phyloP scores from a whole-genome alignment of 2,797 vertebrate genomes.

The Sebastes oblongus region DNA sequence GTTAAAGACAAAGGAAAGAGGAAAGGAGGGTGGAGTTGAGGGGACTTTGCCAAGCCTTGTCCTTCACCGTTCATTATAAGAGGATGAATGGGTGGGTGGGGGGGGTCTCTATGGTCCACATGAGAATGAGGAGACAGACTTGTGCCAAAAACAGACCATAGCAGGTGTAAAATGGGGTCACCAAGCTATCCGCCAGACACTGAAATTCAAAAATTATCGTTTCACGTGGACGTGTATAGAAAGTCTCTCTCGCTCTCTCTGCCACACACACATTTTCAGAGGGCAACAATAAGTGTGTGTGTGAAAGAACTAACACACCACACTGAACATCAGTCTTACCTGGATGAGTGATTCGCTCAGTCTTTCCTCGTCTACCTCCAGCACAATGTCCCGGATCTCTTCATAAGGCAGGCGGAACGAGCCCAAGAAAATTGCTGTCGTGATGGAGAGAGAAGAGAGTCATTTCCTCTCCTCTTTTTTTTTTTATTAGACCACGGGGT shows the following conservation, averaged over 20 bases:
- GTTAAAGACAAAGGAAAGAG: conserved; percentile 72
- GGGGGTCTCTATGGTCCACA: conserved; percentile 59
- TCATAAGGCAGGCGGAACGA: conserved; percentile 98
- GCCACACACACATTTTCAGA: neutral
- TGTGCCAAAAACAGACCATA: conserved; percentile 52
- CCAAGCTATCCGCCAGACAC: conserved; percentile 8
- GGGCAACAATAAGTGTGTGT: conserved; percentile 13
- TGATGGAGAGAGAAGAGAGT: conserved; percentile 75
- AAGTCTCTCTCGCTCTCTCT: neutral
- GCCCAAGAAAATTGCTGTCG: conserved; percentile 97
- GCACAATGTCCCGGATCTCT: conserved; percentile 94
- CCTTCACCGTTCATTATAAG: conserved; percentile 77
- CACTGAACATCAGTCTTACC: conserved; percentile 81
- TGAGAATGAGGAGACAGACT: conserved; percentile 55
- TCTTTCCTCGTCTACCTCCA: conserved; percentile 93
- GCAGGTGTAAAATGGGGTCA: conserved; percentile 46
- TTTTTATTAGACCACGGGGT: conserved; percentile 63
- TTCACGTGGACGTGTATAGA: conserved; percentile 11
- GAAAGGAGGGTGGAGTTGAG: conserved; percentile 68
- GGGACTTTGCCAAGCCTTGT: conserved; percentile 74
- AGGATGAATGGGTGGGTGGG: conserved; percentile 58
- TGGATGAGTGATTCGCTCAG: conserved; percentile 97
- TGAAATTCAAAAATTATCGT: conserved; percentile 17
- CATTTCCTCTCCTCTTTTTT: conserved; percentile 62
- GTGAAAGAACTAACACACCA: conserved; percentile 21